Percentiles rank a stretch among this genome's conserved stretches.
Conservation (phyloP, 2,113 vertebrate genomes). For the Mungos mungo region DNA sequence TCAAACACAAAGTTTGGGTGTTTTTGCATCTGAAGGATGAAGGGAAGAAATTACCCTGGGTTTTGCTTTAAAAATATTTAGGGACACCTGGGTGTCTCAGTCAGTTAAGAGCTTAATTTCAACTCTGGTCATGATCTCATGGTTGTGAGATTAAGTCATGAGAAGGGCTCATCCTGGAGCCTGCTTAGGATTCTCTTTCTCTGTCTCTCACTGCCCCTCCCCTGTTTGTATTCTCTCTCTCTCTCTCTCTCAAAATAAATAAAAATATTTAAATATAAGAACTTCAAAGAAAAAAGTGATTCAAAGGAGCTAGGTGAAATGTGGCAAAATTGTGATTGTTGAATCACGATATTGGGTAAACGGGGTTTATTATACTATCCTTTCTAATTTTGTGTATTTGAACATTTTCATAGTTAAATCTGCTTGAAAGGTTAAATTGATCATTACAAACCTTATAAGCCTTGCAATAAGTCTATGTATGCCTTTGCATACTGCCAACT, state of each 20-base stretch:
- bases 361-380: neutral
- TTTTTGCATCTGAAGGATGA: neutral
- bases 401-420: neutral
- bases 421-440: neutral
- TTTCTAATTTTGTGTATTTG: conserved; percentile 2
- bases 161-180: no score
- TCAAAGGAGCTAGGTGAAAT: neutral
- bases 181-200: no score
- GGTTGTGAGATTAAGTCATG: no score
- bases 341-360: neutral
- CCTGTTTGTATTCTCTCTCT: no score
- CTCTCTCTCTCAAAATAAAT: no score
- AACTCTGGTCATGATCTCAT: no score
- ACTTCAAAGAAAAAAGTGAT: neutral
- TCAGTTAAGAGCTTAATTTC: no score
- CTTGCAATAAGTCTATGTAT: neutral
- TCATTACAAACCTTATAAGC: neutral
- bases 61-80: neutral
- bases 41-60: neutral
- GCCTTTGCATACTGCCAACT: neutral
- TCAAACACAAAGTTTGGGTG: neutral
- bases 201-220: no score
- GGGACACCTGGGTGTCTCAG: no score
- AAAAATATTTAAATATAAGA: neutral
- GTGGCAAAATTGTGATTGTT: neutral